phyloP scores from a whole-genome alignment of 2,797 vertebrate species.

The Paratrypauchen microcephalus region DNA sequence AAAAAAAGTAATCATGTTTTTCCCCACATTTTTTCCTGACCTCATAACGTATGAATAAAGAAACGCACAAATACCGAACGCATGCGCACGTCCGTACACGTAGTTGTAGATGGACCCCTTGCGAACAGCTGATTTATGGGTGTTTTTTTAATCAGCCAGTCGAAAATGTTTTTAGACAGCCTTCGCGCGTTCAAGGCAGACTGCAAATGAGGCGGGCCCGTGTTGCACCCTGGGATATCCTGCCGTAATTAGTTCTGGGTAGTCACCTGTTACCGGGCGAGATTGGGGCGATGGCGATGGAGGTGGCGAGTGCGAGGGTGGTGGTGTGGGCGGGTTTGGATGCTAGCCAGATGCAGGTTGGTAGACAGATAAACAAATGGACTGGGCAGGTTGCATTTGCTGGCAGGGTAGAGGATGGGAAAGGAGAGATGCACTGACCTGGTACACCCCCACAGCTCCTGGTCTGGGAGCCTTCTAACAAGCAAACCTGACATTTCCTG shows the following conservation, averaged over 20 bases:
- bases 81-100: not conserved
- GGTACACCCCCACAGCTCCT: constrained; percentile 6
- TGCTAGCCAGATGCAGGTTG: constrained; percentile 5
- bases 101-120: constrained; percentile 27
- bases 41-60: constrained; percentile 26
- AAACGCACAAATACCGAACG: not conserved
- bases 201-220: constrained; percentile 66
- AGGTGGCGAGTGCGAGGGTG: not conserved
- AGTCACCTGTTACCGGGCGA: constrained; percentile 69
- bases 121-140: constrained; percentile 68
- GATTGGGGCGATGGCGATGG: constrained; percentile 19
- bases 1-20: constrained; percentile 15
- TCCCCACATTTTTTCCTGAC: constrained; percentile 3
- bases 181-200: constrained; percentile 42
- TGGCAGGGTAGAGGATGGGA: not conserved
- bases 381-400: not conserved
- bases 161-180: constrained; percentile 74
- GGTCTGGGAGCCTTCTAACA: constrained; percentile 33
- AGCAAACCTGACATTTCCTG: constrained; percentile 25
- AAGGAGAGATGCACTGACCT: constrained; percentile 36
- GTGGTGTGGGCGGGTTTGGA: not conserved
- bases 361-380: constrained; percentile 50
- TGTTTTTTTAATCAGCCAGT: constrained; percentile 72
- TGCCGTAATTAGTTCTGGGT: constrained; percentile 73
- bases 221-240: constrained; percentile 65